A percentile compares a stretch with the other conserved stretches of the same genome.
Evolutionary conservation across 2,113 vertebrate species (phyloP).

Genomic region (Dipodomys ordii): DNA sequence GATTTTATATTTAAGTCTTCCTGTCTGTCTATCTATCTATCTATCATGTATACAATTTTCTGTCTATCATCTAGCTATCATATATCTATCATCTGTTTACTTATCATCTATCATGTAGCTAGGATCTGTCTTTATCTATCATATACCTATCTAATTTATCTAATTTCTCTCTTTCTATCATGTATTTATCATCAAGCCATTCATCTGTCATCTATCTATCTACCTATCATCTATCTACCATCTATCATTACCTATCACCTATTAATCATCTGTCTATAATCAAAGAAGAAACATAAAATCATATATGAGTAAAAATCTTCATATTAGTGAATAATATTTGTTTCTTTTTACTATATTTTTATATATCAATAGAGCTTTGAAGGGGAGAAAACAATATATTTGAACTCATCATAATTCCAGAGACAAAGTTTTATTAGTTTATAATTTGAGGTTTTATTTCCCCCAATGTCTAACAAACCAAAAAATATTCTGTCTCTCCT

Average conservation of each 20-base stretch:
- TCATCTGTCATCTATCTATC: neutral
- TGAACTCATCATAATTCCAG: neutral
- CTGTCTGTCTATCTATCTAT: neutral
- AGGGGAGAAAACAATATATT: neutral
- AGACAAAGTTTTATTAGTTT: neutral
- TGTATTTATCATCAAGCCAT: no score
- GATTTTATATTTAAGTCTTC: neutral
- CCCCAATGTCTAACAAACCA: neutral
- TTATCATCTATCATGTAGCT: neutral
- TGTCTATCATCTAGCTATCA: neutral
- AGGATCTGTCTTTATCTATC: no score
- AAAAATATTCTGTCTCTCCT: neutral
- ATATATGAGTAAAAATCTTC: neutral
- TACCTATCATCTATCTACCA: no score
- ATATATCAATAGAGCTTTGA: slow-evolving; percentile 8
- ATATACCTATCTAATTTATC: neutral
- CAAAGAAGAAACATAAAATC: neutral
- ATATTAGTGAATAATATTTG: neutral
- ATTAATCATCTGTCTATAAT: neutral
- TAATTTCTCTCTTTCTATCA: no score
- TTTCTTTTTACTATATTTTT: neutral
- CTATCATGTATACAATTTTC: neutral
- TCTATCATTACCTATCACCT: neutral
- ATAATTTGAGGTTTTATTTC: slow-evolving; percentile 23
- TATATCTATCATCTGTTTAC: neutral